Evolutionary conservation across 2,113 vertebrate genomes (phyloP), one percentile per base, ranked within the genome.

Genomic region (Genyomyrus donnyi): DNA sequence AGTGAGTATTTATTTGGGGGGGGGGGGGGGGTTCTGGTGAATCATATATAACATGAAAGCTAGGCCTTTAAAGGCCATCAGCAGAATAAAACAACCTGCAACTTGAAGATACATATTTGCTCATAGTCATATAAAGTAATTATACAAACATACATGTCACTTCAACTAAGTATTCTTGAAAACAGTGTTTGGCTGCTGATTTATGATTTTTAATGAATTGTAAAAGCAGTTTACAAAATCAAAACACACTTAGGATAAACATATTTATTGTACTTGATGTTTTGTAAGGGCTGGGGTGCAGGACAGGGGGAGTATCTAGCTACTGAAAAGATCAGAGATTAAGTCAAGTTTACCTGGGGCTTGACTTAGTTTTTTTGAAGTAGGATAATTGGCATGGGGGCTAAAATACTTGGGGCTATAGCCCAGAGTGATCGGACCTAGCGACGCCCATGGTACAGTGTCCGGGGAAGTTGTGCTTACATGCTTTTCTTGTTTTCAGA

Each of bases 401-500:
- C 52, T 53, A 53, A 53, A 53, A 53, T 53, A 53, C 4, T 53
- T 4, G 0, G 15, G 15, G 50, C 52, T 53, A 53, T 1, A 53
- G 17, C 52, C 17, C 52, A 53, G 52, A 53, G 52, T 53, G 17
- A 56, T 21, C 19, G 0, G 19, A 21, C 5, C 53, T 56, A 56
- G 6, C 8, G 4, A 17, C 4, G 0, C 52, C 53, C 17, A 53
- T 53, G 17, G 17, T 53, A 53, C 52, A 53, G 17, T 19, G 17
- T 88, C 27, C 15, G 42, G 52, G 39, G 77, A 46, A 45, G 27
- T 17, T 46, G 21, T 49, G 46, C 7, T 88, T 49, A 89, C 4
- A 2, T 70, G 39, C 21, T 80, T 87, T 10, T 10, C 52, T 89
- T 7, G 92, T 91, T 52, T 66, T 90, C 94, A 97, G 97, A 93